Evolutionary conservation across 1,140 invertebrate species (phyloP), one percentile per base, ranked within the genome.

Genomic region (Eufriesea mexicana): DNA sequence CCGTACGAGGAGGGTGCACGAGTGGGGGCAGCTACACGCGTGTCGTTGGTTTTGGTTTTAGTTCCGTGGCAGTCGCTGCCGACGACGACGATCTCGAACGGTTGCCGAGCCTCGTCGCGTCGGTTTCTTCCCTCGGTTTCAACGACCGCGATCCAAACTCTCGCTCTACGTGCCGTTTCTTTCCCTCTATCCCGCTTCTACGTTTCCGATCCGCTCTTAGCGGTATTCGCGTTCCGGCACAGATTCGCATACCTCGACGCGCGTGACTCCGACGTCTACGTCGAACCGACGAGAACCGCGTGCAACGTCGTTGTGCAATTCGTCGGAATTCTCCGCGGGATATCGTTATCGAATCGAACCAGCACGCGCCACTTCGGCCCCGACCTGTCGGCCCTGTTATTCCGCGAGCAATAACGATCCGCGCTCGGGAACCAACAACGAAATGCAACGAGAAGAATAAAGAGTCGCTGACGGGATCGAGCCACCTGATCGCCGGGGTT

Each of bases 21-120:
- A 83, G 90, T 89, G 89, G 90, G 90, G 90, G 89, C 62, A 72
- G 61, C 86, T 87, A 89, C 89, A 91, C 89, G 89, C 89, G 89
- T 91, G 91, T 91, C 90, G 91, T 91, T 85, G 85, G 82, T 91
- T 91, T 91, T 90, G 86, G 89, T 91, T 91, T 91, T 91, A 91
- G 91, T 91, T 90, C 86, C 82, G 89, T 87, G 90, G 84, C 90
- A 90, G 91, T 91, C 91, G 88, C 61, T 77, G 84, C 80, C 86
- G 84, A 74, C 78, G 87, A 74, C 84, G 86, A 86, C 87, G 71
- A 67, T 79, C 80, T 78, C 85, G 67, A 84, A 59, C 47, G 51
- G 47, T 74, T 64, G 14, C 55, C 28, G 59, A 28, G 20, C 42
- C 51, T 28, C 61, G 54, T 49, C 47, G 64, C 25, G 28, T 42